Evolutionary conservation across 2,888 invertebrate species (phyloP).

Genomic region (Platerodrilus igneus): DNA sequence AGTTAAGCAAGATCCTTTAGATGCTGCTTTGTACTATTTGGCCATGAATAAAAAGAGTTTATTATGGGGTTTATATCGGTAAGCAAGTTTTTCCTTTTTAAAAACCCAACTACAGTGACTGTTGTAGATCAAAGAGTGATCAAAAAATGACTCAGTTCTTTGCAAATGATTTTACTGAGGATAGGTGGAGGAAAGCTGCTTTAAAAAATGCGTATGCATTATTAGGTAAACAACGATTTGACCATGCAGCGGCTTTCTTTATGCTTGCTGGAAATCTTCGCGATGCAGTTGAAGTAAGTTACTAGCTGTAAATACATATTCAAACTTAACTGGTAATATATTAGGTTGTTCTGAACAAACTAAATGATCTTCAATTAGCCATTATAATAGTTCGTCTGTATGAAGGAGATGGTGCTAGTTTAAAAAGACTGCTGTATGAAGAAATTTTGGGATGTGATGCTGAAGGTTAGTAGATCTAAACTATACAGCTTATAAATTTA

Average conservation of each 20-base stretch:
- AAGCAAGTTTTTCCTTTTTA: constrained; percentile 3
- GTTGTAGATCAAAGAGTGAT: constrained; percentile 69
- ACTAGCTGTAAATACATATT: background rate
- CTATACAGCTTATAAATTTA: too few species aligned
- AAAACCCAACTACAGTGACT: constrained; percentile 11
- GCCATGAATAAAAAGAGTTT: constrained; percentile 98
- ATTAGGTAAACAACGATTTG: constrained; percentile 89
- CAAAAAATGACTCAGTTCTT: constrained; percentile 95
- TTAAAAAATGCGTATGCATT: constrained; percentile 97
- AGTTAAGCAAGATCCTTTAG: constrained; percentile 88
- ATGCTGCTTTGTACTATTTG: constrained; percentile 94
- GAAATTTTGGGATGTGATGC: constrained; percentile 72
- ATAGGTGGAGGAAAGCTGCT: constrained; percentile 95
- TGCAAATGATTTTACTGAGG: constrained; percentile 86
- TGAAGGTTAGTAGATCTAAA: constrained; percentile 49
- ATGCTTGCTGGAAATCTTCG: constrained; percentile 88
- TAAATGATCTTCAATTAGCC: constrained; percentile 93
- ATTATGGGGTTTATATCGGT: constrained; percentile 85
- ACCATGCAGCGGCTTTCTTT: constrained; percentile 98
- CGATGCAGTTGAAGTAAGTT: constrained; percentile 85
- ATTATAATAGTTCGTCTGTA: constrained; percentile 90
- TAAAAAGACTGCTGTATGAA: constrained; percentile 71
- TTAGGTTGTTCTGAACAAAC: constrained; percentile 79
- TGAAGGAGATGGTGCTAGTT: constrained; percentile 71
- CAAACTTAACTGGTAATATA: constrained; percentile 17